Base-by-base conservation (phyloP, 2,888 invertebrate genomes). In the Acronicta psi region DNA sequence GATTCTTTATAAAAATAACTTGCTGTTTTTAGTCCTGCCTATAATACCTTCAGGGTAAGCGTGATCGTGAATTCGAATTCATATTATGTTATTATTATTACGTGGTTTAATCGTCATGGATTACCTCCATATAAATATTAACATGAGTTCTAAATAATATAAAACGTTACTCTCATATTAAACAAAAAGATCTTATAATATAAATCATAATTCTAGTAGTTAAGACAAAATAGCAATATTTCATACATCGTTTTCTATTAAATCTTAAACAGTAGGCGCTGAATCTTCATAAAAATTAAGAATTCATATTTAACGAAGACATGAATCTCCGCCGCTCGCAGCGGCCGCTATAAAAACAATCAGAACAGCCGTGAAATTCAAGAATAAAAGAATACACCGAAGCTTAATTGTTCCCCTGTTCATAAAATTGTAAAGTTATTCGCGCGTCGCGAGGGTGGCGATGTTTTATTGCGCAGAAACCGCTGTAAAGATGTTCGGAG, bases 401-500 rank as follows among this genome's bases (percentile, higher is more conserved):
- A 86, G 86, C 91, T 92, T 94, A 94, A 94, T 94, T 93, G 93
- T 92, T 91, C 91, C 92, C 92, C 89, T 90, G 93, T 92, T 94
- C 93, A 92, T 93, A 90, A 93, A 94, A 94, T 91, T 93, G 92
- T 92, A 91, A 92, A 93, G 91, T 93, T 92, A 90, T 89, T 92
- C 88, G 88, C 87, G 82, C 85, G 80, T 82, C 78, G 86, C 81
- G 88, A 90, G 92, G 93, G 94, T 88, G 89, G 91, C 86, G 85
- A 89, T 93, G 89, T 91, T 94, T 93, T 94, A 94, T 93, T 88
- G 91, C 90, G 88, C 84, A 90, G 83, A 93, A 94, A 94, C 94
- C 94, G 84, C 94, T 90, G 93, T 92, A 94, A 94, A 94, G 93
- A 93, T 94, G 93, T 93, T 94, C 87, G 72, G 82, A 88, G 85